Base-by-base conservation (phyloP, 2,888 invertebrate genomes). In the Amblyjoppa proteus region DNA sequence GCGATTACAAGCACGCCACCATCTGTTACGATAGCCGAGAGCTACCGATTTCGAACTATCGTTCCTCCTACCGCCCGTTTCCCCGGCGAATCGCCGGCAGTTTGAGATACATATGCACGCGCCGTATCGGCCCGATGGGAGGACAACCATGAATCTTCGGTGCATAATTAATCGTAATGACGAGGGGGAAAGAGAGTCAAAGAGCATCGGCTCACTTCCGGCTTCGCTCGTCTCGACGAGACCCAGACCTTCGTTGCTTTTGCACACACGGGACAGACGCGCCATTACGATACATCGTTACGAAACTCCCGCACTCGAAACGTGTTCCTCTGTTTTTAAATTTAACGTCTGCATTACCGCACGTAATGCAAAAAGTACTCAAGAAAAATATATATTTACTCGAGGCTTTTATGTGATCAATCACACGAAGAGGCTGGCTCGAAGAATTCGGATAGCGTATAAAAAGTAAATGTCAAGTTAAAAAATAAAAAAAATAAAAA, bases 101-200 rank as follows among this genome's bases (percentile, higher is more conserved):
- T 68, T 41, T 20, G 41, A 41, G 38, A 38, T 53, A 53, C 13
- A 74, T 53, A 68, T 58, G 49, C 49, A 66, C 56, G 49, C 38
- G 53, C 49, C 56, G 68, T 77, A 28, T 16, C 49, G 49, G 58
- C 79, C 31, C 71, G 31, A 38, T 76, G 69, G 56, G 53, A 41
- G 38, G 58, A 75, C 77, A 80, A 79, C 76, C 83, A 41, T 81
- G 76, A 83, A 85, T 81, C 81, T 80, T 81, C 45, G 66, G 51
- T 20, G 71, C 74, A 83, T 88, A 87, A 87, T 88, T 85, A 85
- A 53, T 58, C 53, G 49, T 83, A 83, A 87, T 87, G 84, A 87
- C 45, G 53, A 45, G 68, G 82, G 53, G 68, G 80, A 49, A 78
- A 38, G 53, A 82, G 80, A 87, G 83, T 78, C 77, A 83, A 87